Evolutionary conservation across 2,888 invertebrate species (phyloP), one percentile per base, ranked within the genome.

Genomic region (Andrena trimmerana): DNA sequence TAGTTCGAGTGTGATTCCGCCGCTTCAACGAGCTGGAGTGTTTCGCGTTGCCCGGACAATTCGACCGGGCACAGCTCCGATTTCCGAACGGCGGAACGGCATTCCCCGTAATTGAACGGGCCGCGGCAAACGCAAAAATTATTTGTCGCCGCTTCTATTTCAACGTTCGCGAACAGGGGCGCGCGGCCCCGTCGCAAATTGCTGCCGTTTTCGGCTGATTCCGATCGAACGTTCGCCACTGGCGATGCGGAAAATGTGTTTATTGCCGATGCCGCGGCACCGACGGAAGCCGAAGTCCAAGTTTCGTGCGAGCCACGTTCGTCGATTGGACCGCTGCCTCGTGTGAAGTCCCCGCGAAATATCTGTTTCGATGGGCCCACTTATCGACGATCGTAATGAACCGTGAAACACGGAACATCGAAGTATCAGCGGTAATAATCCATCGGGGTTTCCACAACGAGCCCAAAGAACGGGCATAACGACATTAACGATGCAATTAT

Each of bases 401-500:
- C 20, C 4, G 48, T 10, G 16, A 2, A 16, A 29, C 16, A 65
- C 0, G 24, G 24, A 57, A 31, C 42, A 10, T 10, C 5, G 20
- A n/a, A 8, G 0, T n/a, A 57, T 10, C 33, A 33, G 33, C 24
- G 24, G 54, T 73, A 81, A 79, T 79, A 60, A 79, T 62, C 66
- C 29, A n/a, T n/a, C 16, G 2, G 13, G 24, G 31, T 8, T 16
- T 8, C 20, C n/a, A 5, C 13, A 73, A 42, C 31, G 60, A 79
- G 24, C 60, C 29, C 36, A 79, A 79, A 63, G 62, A 81, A 73
- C 36, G 10, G 48, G 2, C 20, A 29, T 68, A 63, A 73, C 54
- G 62, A 54, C 66, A 79, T 67, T 54, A 48, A 20, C 66, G 29
- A 33, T 42, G 33, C 67, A 81, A 79, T 81, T 79, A 79, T 63